Base-by-base conservation (phyloP, 2,797 vertebrate genomes). In the Lutjanus argentimaculatus region DNA sequence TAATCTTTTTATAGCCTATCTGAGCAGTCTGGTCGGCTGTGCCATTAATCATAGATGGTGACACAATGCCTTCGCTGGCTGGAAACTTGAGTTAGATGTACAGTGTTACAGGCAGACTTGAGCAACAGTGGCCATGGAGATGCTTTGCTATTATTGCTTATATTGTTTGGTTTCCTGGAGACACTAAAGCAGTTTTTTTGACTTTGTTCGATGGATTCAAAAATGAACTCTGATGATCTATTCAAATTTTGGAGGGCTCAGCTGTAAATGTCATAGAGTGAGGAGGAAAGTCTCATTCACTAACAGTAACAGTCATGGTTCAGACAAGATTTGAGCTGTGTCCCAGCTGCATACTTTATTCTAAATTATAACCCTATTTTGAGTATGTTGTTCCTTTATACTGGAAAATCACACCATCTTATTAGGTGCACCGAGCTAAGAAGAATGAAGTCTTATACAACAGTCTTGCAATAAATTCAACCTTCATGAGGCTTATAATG, bases 1-100 rank as follows among this genome's bases (percentile, higher is more conserved):
- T 90, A 93, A 88, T 94, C 90, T 94, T 94, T 93, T 93, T 90
- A 88, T 92, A 92, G 88, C 89, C 84, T 87, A 84, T 88, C 80
- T 69, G 69, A 78, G 77, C 81, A 45, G 85, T 87, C 80, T 82
- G 84, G 64, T 70, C 9, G 45, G 67, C 67, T 53, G 52, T 67
- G 79, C 68, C 90, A 89, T 94, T 88, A 89, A 90, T 94, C 89
- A 91, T 67, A 45, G 46, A 73, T 49, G 67, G 65, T 82, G 87
- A 87, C 68, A 81, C 83, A 71, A 85, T 57, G 49, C 71, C 76
- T 82, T 80, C 42, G 1, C 62, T 19, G 67, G 67, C 53, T 78
- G 67, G 45, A 75, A 45, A 62, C 57, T 21, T 30, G 6, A 70
- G 68, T 67, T 22, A 67, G 67, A 86, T 46, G 42, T 59, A 15